Percentiles rank a stretch among this genome's conserved stretches.
Evolutionary conservation across 1,140 invertebrate species (phyloP).

Genomic region (Plodia interpunctella): DNA sequence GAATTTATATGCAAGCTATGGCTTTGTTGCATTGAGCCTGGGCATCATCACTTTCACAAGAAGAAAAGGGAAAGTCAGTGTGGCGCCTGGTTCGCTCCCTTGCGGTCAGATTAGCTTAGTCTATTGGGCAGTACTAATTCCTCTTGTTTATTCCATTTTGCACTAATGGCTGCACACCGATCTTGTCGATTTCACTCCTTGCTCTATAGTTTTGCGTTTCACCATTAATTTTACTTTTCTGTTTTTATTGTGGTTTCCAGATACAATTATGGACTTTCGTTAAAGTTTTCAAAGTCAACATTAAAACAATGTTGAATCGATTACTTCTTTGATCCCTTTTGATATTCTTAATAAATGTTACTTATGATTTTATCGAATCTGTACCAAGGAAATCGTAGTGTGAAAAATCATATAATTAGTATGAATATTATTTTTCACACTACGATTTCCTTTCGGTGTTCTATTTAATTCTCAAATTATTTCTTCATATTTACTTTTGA

Average conservation of each 20-base stretch:
- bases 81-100: constrained; percentile 64
- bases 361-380: no score
- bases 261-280: not conserved
- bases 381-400: no score
- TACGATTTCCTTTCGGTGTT: not conserved
- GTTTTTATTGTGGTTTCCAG: not conserved
- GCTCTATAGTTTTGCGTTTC: constrained; percentile 24
- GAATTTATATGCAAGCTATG: constrained; percentile 55
- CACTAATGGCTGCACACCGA: constrained; percentile 50
- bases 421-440: not conserved
- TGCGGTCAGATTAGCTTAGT: constrained; percentile 64
- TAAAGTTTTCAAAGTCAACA: not conserved
- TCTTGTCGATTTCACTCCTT: constrained; percentile 44
- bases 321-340: no score
- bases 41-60: constrained; percentile 74
- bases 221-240: constrained; percentile 2
- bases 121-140: constrained; percentile 62
- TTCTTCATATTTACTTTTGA: not conserved
- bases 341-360: no score
- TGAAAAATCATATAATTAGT: no score
- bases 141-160: constrained; percentile 67
- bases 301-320: no score
- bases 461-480: not conserved
- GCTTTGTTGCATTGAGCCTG: constrained; percentile 57
- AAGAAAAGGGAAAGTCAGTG: constrained; percentile 69